Evolutionary conservation across 2,888 invertebrate genomes (phyloP).

Genomic region (Plebejus anna): DNA sequence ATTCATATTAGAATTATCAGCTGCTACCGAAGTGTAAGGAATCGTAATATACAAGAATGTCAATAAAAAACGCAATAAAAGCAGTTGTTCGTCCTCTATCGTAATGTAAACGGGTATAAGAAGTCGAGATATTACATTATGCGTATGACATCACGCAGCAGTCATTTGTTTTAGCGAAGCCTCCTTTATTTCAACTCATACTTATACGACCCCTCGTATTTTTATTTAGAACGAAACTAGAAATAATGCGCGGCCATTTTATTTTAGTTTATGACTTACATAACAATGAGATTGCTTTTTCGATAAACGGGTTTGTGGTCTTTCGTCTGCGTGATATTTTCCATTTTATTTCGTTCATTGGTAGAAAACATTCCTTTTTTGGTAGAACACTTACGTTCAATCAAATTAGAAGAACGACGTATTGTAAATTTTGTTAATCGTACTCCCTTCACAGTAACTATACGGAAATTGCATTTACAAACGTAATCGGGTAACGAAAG

Average conservation of each 20-base stretch:
- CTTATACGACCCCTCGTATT: constrained; percentile 15
- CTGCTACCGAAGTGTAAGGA: neutral
- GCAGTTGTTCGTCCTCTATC: constrained; percentile 4
- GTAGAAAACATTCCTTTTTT: neutral
- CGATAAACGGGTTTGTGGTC: neutral
- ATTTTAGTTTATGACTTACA: constrained; percentile 18
- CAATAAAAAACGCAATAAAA: constrained; percentile 16
- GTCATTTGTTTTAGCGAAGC: constrained; percentile 33
- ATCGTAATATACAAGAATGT: neutral
- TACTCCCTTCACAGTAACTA: neutral
- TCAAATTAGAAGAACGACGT: neutral
- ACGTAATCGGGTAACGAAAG: constrained; percentile 3
- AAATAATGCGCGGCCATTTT: constrained; percentile 6
- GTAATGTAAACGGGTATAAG: neutral
- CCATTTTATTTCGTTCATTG: neutral
- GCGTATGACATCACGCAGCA: constrained; percentile 33
- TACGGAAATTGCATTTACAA: neutral
- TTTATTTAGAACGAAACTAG: constrained; percentile 20
- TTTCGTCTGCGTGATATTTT: neutral
- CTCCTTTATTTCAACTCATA: constrained; percentile 34
- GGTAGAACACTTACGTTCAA: neutral
- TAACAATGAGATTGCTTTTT: constrained; percentile 18
- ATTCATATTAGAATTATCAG: neutral
- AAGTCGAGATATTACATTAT: constrained; percentile 29
- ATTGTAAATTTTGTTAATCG: neutral